Base-by-base conservation (phyloP, 2,888 invertebrate genomes). In the Endotricha flammealis region DNA sequence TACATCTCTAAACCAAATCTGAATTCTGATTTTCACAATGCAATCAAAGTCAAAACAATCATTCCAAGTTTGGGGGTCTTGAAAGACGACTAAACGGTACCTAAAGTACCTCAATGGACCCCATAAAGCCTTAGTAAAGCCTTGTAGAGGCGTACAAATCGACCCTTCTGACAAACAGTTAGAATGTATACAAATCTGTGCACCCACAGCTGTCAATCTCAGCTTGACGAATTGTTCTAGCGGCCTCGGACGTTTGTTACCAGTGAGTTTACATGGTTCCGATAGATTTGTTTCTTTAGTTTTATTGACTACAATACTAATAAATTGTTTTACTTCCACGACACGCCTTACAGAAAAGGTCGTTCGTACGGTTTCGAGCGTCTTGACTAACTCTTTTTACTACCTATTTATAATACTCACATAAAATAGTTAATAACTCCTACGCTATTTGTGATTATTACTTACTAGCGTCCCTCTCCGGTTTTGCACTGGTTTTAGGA, bases 121-220 rank as follows among this genome's bases (percentile, higher is more conserved):
- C 7, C 25, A 32, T 32, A 25, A 23, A 32, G 16, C 32, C 12
- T 32, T 20, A 12, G 12, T 27, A 7, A 11, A 35, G 29, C 22
- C 35, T 8, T 29, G 17, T 12, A 13, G 20, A 12, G 7, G 9
- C 16, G 8, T 35, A 35, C 35, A 29, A 35, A 35, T 29, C 13
- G 29, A 29, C 35, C 35, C 22, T 35, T 35, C 29, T 23, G 29
- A 27, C 29, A 22, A 34, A 14, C 22, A 12, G 35, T 13, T 10
- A 14, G 29, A 39, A 40, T 40, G 38, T 32, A 36, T 36, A 43
- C 40, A 41, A 44, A 44, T 41, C 39, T 27, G 32, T 29, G 32
- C 32, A 27, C 31, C 35, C 41, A 35, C 38, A 32, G 39, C 41
- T 41, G 44, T 37, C 39, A 41, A 41, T 44, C 44, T 34, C 41